Conservation (phyloP, 2,113 vertebrate species). For the Setophaga petechia region DNA sequence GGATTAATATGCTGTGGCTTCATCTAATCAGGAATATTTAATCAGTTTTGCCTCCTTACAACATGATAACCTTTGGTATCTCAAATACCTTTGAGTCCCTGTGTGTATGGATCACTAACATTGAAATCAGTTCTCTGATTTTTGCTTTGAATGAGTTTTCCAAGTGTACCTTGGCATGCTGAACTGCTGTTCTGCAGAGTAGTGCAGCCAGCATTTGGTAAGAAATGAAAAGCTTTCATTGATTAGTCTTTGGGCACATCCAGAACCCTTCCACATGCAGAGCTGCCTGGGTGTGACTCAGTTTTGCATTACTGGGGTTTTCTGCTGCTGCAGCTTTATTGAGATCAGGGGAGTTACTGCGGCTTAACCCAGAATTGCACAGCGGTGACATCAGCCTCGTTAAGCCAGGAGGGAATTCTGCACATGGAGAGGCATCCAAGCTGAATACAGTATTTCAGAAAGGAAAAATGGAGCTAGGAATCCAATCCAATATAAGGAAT, state of each 20-base stretch:
- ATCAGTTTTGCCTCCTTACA: not conserved
- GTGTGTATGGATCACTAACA: not conserved
- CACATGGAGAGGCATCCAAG: conserved; percentile 2
- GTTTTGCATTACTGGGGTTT: not conserved
- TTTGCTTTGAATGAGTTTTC: not conserved
- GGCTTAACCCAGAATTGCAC: conserved; percentile 50
- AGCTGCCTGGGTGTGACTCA: conserved; percentile 22
- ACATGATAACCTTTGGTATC: not conserved
- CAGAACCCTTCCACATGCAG: not conserved
- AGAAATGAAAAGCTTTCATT: not conserved
- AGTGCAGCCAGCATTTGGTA: not conserved
- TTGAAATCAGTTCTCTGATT: not conserved
- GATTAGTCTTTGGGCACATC: not conserved
- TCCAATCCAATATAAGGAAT: not conserved
- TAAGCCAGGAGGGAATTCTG: conserved; percentile 44
- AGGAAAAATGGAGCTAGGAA: not conserved
- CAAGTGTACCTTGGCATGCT: not conserved
- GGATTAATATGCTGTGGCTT: not conserved
- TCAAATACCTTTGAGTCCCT: not conserved
- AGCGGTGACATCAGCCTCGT: conserved; percentile 33
- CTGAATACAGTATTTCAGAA: not conserved
- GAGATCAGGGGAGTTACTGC: conserved; percentile 33
- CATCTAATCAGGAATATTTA: not conserved
- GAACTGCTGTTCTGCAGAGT: not conserved
- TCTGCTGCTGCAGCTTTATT: conserved; percentile 40